phyloP scores from a whole-genome alignment of 2,113 vertebrate genomes.

The Pelvicachromis taeniatus region DNA sequence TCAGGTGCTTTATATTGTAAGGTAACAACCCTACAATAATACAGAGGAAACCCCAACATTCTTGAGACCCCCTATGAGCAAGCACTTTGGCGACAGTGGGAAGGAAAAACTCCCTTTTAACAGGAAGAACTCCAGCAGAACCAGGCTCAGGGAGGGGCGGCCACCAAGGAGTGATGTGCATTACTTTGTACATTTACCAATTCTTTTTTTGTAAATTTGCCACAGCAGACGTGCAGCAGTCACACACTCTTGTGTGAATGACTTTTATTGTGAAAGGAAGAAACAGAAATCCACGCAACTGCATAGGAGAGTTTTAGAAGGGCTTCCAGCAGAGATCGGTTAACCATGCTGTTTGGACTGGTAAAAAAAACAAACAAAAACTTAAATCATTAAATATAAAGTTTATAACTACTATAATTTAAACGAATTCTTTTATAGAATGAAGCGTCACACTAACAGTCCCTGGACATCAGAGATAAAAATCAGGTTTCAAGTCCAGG shows the following conservation, averaged over 20 bases:
- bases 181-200: rapidly evolving
- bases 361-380: neutral
- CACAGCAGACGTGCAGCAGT: rapidly evolving
- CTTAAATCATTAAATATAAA: neutral
- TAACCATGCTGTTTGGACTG: neutral
- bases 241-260: neutral
- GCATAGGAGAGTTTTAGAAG: neutral
- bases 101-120: neutral
- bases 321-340: neutral
- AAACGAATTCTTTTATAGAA: neutral
- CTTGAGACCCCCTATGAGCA: rapidly evolving
- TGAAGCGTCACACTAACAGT: rapidly evolving
- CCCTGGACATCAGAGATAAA: neutral
- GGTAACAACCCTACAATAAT: neutral
- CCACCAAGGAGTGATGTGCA: neutral
- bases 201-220: neutral
- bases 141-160: rapidly evolving
- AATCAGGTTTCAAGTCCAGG: too few relatives aligned
- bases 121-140: neutral
- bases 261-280: neutral
- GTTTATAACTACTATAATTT: neutral
- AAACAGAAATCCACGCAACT: neutral
- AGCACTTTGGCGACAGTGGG: rapidly evolving
- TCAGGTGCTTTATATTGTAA: neutral
- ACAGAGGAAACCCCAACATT: neutral